Conservation (phyloP, 2,888 invertebrate species). For the Phragmatobia fuliginosa region DNA sequence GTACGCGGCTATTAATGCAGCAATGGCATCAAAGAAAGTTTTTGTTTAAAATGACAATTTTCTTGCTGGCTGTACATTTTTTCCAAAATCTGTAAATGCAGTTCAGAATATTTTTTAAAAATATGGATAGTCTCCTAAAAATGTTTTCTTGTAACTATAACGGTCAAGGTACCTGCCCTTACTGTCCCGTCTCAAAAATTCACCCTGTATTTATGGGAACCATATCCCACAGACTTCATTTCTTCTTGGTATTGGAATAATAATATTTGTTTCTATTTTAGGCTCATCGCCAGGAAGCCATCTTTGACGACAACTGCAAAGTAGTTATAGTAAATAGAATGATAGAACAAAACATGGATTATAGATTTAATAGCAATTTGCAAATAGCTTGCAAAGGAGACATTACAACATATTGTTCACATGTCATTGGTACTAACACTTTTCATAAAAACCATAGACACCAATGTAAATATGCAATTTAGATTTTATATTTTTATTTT, state of each 20-base stretch:
- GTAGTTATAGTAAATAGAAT: conserved; percentile 94
- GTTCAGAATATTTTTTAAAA: no score
- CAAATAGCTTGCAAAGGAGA: conserved; percentile 93
- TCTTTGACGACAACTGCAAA: conserved; percentile 94
- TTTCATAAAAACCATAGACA: conserved; percentile 44
- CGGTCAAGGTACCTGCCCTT: no score
- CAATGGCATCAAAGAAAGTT: no score
- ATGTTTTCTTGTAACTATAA: no score
- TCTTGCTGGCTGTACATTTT: no score
- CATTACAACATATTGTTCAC: conserved; percentile 89
- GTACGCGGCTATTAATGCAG: no score
- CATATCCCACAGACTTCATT: background rate
- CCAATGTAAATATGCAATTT: conserved; percentile 23
- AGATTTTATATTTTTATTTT: conserved; percentile 14
- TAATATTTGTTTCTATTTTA: conserved; percentile 64
- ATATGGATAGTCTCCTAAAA: no score
- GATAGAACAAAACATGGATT: conserved; percentile 96
- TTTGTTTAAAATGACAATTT: no score
- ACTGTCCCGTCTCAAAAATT: no score
- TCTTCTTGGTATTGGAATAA: background rate
- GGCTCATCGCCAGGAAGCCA: conserved; percentile 90
- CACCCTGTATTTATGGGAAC: background rate
- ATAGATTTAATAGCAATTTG: conserved; percentile 94
- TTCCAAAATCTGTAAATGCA: no score
- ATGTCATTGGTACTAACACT: conserved; percentile 73